phyloP scores from a whole-genome alignment of 2,888 invertebrate species.

The Sthenelais limicola region DNA sequence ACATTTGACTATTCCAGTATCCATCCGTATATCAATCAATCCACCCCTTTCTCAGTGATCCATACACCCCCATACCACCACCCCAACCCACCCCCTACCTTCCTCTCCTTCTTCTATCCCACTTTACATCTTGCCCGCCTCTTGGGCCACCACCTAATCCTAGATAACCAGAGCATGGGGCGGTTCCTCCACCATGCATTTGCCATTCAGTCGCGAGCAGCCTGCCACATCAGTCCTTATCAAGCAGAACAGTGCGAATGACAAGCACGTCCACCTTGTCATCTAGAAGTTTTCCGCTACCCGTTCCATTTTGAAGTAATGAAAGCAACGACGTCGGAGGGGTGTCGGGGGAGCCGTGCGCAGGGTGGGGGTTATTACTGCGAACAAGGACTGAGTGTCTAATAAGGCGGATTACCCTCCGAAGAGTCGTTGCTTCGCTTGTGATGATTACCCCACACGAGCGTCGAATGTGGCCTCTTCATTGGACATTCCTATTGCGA shows the following conservation, averaged over 20 bases:
- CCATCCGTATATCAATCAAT: too few species aligned
- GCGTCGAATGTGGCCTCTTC: constrained; percentile 13
- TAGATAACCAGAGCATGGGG: too few species aligned
- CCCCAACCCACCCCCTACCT: not conserved
- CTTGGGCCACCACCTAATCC: too few species aligned
- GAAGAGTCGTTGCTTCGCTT: constrained; percentile 25
- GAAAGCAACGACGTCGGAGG: constrained; percentile 24
- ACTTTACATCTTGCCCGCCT: too few species aligned
- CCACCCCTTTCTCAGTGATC: too few species aligned
- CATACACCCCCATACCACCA: not conserved
- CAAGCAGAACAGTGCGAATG: constrained; percentile 1
- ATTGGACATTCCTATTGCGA: constrained; percentile 11
- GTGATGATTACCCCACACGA: constrained; percentile 26
- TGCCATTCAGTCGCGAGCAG: constrained; percentile 2
- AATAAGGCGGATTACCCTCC: constrained; percentile 24
- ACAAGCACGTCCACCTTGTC: constrained; percentile 26
- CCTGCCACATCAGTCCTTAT: constrained; percentile 18
- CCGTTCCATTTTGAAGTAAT: constrained; percentile 39
- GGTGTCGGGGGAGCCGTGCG: constrained; percentile 14
- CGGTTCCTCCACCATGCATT: not conserved
- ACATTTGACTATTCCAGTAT: too few species aligned
- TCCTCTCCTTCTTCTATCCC: not conserved
- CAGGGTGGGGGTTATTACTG: constrained; percentile 25
- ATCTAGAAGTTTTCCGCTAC: constrained; percentile 36
- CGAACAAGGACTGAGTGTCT: constrained; percentile 27